phyloP scores from a whole-genome alignment of 1,140 invertebrate species.

The Tribolium castaneum region DNA sequence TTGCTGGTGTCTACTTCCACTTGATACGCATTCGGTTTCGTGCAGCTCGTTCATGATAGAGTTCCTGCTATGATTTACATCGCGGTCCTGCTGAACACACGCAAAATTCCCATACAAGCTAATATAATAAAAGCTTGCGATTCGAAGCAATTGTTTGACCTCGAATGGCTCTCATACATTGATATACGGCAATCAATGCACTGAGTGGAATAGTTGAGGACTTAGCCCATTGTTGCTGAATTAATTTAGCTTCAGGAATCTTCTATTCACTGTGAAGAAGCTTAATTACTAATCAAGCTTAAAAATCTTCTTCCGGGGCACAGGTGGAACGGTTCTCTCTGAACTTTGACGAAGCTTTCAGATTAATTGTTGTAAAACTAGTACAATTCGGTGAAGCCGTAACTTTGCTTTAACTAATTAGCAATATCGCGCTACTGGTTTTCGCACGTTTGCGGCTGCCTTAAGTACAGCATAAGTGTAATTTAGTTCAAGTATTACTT shows the following conservation, averaged over 20 bases:
- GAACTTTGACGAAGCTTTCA: neutral
- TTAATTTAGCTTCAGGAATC: neutral
- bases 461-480: neutral
- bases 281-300: slow-evolving; percentile 20
- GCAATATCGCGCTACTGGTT: neutral
- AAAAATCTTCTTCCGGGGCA: neutral
- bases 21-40: neutral
- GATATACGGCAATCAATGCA: neutral
- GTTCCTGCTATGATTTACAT: slow-evolving; percentile 19
- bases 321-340: neutral
- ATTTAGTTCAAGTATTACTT: no score
- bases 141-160: slow-evolving; percentile 11
- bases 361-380: slow-evolving; percentile 4
- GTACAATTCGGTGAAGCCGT: neutral
- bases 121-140: slow-evolving; percentile 25
- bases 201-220: neutral
- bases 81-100: slow-evolving; percentile 1
- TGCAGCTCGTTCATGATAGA: neutral
- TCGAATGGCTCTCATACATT: neutral
- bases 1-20: neutral
- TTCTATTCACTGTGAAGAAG: neutral
- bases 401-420: neutral
- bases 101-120: slow-evolving; percentile 27
- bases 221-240: neutral
- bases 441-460: neutral